Percentiles rank a stretch among this genome's conserved stretches.
Conservation (phyloP, 2,797 vertebrate genomes). For the Semotilus atromaculatus region DNA sequence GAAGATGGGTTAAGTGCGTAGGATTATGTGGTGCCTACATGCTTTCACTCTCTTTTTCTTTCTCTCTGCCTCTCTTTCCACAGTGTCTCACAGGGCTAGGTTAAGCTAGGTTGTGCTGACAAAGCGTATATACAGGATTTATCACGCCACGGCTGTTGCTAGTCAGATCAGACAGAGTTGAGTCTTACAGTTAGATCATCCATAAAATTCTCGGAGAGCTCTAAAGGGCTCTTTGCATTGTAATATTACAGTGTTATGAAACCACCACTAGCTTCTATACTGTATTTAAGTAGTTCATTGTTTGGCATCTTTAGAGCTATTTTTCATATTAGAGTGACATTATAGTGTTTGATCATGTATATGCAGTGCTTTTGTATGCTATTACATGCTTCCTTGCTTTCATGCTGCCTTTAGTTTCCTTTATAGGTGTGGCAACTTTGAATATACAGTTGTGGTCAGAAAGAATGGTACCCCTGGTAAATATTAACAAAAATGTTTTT, state of each 20-base stretch:
- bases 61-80: slow-evolving; percentile 9
- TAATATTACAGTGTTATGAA: not conserved
- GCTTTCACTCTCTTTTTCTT: not conserved
- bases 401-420: not conserved
- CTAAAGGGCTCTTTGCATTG: not conserved
- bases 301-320: slow-evolving; percentile 16
- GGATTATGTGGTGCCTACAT: slow-evolving; percentile 24
- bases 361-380: not conserved
- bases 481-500: too few relatives aligned
- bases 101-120: slow-evolving; percentile 45
- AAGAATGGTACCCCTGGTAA: too few relatives aligned
- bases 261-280: not conserved
- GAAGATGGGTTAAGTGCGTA: slow-evolving; percentile 14
- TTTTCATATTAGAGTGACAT: not conserved
- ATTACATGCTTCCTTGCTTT: not conserved
- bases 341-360: not conserved
- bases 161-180: slow-evolving; percentile 33
- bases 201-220: slow-evolving; percentile 15
- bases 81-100: slow-evolving; percentile 23
- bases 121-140: slow-evolving; percentile 39
- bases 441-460: not conserved
- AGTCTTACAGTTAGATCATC: slow-evolving; percentile 19
- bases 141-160: slow-evolving; percentile 45
- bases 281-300: slow-evolving; percentile 17
- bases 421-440: not conserved